Conservation (phyloP, 1,140 invertebrate species). For the Hestina assimilis region DNA sequence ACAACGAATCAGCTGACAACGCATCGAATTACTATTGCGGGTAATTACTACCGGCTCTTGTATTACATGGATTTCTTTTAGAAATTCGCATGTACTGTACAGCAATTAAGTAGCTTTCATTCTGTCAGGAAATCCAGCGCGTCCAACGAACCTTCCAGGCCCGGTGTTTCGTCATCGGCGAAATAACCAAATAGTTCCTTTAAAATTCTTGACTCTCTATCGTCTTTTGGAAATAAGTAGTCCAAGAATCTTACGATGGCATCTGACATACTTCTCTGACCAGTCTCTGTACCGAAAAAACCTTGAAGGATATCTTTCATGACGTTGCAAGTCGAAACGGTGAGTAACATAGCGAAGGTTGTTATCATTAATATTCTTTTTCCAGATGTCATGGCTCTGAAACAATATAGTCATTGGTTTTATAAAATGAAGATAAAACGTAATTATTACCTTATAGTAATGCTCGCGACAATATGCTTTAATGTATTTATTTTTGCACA, state of each 20-base stretch:
- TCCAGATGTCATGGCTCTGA: slow-evolving; percentile 28
- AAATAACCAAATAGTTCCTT: slow-evolving; percentile 53
- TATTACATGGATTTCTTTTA: slow-evolving; percentile 16
- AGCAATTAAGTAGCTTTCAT: slow-evolving; percentile 10
- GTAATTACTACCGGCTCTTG: slow-evolving; percentile 8
- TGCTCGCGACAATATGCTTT: too few species aligned
- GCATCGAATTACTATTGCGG: background rate
- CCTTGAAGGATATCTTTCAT: slow-evolving; percentile 25
- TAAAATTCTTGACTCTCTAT: slow-evolving; percentile 47
- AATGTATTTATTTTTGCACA: too few species aligned
- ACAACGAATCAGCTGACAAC: background rate
- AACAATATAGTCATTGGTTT: too few species aligned
- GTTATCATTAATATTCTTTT: slow-evolving; percentile 13
- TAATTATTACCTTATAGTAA: too few species aligned
- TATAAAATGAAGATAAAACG: too few species aligned
- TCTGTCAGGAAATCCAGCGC: slow-evolving; percentile 36
- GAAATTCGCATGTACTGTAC: slow-evolving; percentile 13
- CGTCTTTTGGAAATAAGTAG: slow-evolving; percentile 54
- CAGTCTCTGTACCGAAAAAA: slow-evolving; percentile 19
- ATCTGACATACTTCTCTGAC: slow-evolving; percentile 43
- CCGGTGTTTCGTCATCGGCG: slow-evolving; percentile 39
- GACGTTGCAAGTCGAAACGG: slow-evolving; percentile 6
- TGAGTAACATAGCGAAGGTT: slow-evolving; percentile 5
- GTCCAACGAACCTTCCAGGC: slow-evolving; percentile 32
- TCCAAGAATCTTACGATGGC: slow-evolving; percentile 49